phyloP scores from a whole-genome alignment of 2,888 invertebrate species.

The Pharmacophagus antenor region DNA sequence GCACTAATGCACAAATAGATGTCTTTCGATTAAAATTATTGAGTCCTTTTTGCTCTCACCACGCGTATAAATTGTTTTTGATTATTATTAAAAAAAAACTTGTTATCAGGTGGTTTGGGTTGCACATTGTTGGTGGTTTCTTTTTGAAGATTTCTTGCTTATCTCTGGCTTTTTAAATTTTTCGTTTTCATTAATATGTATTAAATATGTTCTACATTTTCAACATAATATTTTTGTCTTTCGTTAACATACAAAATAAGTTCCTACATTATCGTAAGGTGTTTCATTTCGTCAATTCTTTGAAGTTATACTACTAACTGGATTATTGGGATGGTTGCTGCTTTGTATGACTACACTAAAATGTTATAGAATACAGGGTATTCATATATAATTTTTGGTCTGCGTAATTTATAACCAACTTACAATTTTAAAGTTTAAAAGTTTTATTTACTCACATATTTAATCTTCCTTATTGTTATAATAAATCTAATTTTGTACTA shows the following conservation, averaged over 20 bases:
- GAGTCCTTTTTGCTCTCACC: not conserved
- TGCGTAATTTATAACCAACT: not conserved
- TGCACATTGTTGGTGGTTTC: not conserved
- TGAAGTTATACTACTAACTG: too few species aligned
- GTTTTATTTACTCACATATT: too few species aligned
- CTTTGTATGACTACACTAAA: not conserved
- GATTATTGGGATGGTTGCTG: not conserved
- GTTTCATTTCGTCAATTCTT: not conserved
- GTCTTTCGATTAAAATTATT: not conserved
- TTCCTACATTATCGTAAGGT: not conserved
- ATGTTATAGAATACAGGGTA: not conserved
- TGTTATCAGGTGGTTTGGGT: not conserved
- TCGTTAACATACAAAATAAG: too few species aligned
- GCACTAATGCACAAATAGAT: not conserved
- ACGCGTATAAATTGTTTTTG: not conserved
- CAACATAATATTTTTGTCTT: not conserved
- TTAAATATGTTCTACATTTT: not conserved
- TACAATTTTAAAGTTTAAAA: not conserved
- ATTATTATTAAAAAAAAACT: too few species aligned
- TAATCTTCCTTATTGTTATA: too few species aligned
- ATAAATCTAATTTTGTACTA: too few species aligned
- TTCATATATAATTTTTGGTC: not conserved
- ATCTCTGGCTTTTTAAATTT: not conserved
- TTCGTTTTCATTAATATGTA: not conserved
- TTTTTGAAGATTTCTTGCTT: not conserved